Evolutionary conservation across 2,797 vertebrate species (phyloP).

Genomic region (Tamandua tetradactyla): DNA sequence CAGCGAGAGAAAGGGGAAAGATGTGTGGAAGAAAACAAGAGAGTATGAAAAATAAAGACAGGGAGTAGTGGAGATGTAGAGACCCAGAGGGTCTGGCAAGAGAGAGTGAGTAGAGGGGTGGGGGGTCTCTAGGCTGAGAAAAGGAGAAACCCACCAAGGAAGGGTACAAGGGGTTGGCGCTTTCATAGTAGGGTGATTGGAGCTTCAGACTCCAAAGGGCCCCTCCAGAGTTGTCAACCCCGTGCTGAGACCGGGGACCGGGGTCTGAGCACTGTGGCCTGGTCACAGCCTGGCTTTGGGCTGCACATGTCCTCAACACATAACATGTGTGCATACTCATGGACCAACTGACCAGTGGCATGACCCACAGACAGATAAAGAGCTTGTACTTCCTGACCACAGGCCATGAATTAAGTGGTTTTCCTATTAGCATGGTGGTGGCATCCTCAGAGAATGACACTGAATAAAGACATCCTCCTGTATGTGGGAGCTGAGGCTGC

Average conservation of each 20-base stretch:
- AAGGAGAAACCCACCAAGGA: rapidly evolving
- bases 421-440: background rate
- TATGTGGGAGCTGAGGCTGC: background rate
- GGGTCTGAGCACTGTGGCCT: too few relatives aligned
- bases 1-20: background rate
- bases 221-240: rapidly evolving
- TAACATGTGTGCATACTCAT: rapidly evolving
- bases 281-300: too few relatives aligned
- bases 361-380: background rate
- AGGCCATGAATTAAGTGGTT: too few relatives aligned
- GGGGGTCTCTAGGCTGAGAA: background rate
- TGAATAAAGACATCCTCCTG: background rate
- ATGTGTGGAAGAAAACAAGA: background rate
- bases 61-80: too few relatives aligned
- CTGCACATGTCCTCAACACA: background rate
- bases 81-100: rapidly evolving
- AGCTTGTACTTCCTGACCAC: background rate
- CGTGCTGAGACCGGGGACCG: too few relatives aligned
- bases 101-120: rapidly evolving
- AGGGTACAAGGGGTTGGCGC: rapidly evolving
- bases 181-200: background rate
- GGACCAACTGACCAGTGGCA: background rate
- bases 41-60: background rate
- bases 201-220: background rate
- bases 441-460: background rate